Conservation (phyloP, 2,797 vertebrate species). For the Anolis apletophallus region DNA sequence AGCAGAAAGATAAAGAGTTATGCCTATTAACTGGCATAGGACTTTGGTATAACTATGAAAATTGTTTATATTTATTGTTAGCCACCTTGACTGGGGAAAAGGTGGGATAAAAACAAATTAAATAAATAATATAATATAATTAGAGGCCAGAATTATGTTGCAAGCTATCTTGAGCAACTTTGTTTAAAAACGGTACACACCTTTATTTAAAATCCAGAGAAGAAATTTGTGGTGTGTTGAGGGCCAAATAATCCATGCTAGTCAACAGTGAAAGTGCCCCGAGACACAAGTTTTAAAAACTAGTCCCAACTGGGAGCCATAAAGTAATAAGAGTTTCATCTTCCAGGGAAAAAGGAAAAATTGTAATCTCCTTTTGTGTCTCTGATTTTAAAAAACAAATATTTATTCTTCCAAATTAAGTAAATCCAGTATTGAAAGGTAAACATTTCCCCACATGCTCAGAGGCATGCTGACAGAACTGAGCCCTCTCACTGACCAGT, state of each 20-base stretch:
- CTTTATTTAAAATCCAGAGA: not conserved
- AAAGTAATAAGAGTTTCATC: not conserved
- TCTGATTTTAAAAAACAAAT: not conserved
- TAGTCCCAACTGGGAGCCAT: not conserved
- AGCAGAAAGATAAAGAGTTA: not conserved
- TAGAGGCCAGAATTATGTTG: no score
- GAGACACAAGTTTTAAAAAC: not conserved
- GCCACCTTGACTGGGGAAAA: no score
- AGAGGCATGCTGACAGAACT: not conserved
- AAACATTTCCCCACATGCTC: not conserved
- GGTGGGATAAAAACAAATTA: no score
- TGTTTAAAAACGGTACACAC: not conserved
- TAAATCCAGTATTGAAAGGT: not conserved
- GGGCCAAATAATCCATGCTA: not conserved
- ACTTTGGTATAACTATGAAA: no score
- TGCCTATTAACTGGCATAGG: not conserved
- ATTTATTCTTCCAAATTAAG: not conserved
- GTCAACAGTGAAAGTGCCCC: not conserved
- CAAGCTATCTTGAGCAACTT: not conserved
- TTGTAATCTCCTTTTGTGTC: not conserved
- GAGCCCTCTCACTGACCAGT: not conserved
- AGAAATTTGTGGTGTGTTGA: not conserved
- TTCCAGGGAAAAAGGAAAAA: not conserved
- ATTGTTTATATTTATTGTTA: no score
- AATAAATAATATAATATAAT: no score